Evolutionary conservation across 1,140 invertebrate genomes (phyloP), one percentile per base, ranked within the genome.

Genomic region (Bombus difficillimus): DNA sequence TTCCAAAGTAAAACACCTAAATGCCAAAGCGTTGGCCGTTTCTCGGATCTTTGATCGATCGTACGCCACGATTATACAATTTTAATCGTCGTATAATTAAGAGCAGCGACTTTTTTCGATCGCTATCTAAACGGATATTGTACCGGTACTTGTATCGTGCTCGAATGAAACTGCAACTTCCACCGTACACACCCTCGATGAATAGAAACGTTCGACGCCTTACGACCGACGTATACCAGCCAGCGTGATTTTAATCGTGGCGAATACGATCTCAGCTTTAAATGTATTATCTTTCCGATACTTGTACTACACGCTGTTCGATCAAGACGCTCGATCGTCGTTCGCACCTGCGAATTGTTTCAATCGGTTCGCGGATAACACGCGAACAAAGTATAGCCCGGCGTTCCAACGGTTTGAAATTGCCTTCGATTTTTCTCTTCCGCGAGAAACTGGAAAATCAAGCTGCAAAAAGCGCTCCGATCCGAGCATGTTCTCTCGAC

Each of bases 91-190:
- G 47, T 28, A 32, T 71, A 25, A 62, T 83, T 47, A 47, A 72
- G n/a, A 28, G 41, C 32, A 1, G 41, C 41, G 72, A 74, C 43
- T 37, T 39, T 18, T 62, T 59, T 74, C 71, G 80, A 82, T 74
- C 68, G 59, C 41, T 64, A 82, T 47, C 53, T 34, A 43, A 25
- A 32, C 39, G 22, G 25, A 73, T 62, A 73, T 57, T 53, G 57
- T n/a, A 43, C 69, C 34, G 41, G 69, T 39, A 74, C 84, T 74
- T 85, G 68, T 72, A 81, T 82, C 79, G 22, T 39, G 15, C 43
- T n/a, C 47, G 43, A 47, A 86, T 74, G 71, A 74, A 82, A 86
- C 41, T 82, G 71, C 79, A 75, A 86, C 71, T 69, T 86, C 62
- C 62, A 59, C 12, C 32, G 77, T 53, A 73, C 69, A 73, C 64